Conservation (phyloP, 2,888 invertebrate species). For the Aspidiotus rigidus region DNA sequence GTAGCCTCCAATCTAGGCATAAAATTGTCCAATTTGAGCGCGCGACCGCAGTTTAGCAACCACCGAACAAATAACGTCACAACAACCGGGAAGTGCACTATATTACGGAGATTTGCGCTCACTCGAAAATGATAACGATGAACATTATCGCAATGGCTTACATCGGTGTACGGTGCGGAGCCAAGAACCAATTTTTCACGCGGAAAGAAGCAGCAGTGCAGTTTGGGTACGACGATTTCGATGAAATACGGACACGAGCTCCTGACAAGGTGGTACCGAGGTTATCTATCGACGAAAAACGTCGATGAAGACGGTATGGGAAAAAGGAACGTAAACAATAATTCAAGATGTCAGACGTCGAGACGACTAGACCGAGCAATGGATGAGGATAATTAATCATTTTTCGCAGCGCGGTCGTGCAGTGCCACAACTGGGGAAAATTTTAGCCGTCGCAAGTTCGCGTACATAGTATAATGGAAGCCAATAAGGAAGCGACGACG, state of each 20-base stretch:
- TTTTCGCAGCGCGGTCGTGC: neutral
- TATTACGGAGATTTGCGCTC: neutral
- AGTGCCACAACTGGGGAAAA: neutral
- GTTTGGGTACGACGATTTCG: neutral
- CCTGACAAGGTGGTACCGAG: conserved; percentile 3
- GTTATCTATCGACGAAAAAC: conserved; percentile 1
- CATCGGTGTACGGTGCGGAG: neutral
- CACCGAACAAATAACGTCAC: too few species aligned
- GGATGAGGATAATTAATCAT: conserved; percentile 10
- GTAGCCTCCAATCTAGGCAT: too few species aligned
- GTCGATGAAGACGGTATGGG: neutral
- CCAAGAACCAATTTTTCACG: neutral
- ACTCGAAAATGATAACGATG: neutral
- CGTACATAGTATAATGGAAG: too few species aligned
- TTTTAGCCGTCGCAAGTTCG: neutral
- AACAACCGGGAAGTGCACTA: too few species aligned
- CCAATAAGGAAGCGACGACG: neutral
- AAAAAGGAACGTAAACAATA: conserved; percentile 5
- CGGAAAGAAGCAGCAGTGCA: neutral
- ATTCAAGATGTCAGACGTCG: conserved; percentile 15
- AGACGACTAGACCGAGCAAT: conserved; percentile 1
- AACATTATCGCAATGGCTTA: neutral
- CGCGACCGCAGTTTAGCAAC: too few species aligned
- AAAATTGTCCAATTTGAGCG: too few species aligned
- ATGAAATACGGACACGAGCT: neutral